Evolutionary conservation across 2,888 invertebrate species (phyloP).

Genomic region (Lithosia quadra): DNA sequence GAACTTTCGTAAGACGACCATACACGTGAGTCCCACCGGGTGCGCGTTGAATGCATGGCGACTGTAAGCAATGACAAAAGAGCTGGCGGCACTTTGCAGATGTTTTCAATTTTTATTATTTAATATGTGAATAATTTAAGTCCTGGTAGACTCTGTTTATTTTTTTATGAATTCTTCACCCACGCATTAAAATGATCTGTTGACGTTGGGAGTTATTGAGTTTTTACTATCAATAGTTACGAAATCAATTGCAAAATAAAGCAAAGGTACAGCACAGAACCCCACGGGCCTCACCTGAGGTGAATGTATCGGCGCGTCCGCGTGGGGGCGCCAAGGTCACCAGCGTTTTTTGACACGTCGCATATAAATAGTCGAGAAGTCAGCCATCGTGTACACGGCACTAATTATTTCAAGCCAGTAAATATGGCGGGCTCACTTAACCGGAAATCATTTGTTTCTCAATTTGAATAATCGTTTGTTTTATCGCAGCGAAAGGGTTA

Average conservation of each 20-base stretch:
- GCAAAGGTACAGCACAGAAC: slow-evolving; percentile 57
- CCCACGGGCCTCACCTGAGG: slow-evolving; percentile 83
- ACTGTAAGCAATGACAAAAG: background rate
- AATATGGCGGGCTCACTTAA: slow-evolving; percentile 60
- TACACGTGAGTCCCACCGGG: background rate
- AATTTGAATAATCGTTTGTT: slow-evolving; percentile 74
- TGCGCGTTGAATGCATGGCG: background rate
- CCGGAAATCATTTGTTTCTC: slow-evolving; percentile 82
- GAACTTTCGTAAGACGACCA: too few relatives aligned
- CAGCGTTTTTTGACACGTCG: slow-evolving; percentile 85
- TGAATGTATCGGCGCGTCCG: slow-evolving; percentile 81
- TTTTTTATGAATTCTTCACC: background rate
- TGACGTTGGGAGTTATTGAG: background rate
- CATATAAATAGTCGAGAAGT: slow-evolving; percentile 77
- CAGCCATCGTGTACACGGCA: slow-evolving; percentile 63
- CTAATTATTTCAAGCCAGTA: slow-evolving; percentile 76
- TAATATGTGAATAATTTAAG: too few relatives aligned
- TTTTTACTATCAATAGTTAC: slow-evolving; percentile 34
- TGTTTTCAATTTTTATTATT: too few relatives aligned
- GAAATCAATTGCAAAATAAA: slow-evolving; percentile 55
- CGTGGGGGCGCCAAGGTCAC: slow-evolving; percentile 85
- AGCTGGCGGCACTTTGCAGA: background rate
- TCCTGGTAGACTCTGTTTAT: background rate
- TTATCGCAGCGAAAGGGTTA: slow-evolving; percentile 72
- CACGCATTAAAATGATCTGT: background rate